Evolutionary conservation across 2,888 invertebrate species (phyloP).

Genomic region (Sarcophaga variegata): DNA sequence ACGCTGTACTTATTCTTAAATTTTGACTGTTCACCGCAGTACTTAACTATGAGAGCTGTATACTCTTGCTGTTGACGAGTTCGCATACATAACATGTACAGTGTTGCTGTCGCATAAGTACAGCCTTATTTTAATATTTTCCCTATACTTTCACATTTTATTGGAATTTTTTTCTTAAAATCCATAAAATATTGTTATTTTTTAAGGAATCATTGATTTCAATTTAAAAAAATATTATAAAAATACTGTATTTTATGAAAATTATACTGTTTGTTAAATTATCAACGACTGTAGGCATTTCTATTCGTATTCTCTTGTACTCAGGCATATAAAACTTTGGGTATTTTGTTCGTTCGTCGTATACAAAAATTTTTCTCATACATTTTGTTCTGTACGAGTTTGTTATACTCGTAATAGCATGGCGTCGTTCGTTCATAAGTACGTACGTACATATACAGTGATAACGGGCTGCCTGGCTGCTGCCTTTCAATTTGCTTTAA

Average conservation of each 20-base stretch:
- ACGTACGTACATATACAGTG: slow-evolving; percentile 38
- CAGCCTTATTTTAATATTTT: slow-evolving; percentile 9
- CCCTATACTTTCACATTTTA: background rate
- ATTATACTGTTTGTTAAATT: slow-evolving; percentile 21
- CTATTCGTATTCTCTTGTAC: slow-evolving; percentile 48
- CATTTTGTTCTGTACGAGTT: slow-evolving; percentile 59
- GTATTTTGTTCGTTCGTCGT: slow-evolving; percentile 48
- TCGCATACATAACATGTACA: slow-evolving; percentile 64
- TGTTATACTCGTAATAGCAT: slow-evolving; percentile 52
- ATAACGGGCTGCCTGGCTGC: slow-evolving; percentile 57
- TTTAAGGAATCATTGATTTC: slow-evolving; percentile 8
- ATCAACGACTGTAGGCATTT: slow-evolving; percentile 41
- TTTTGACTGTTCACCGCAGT: slow-evolving; percentile 62
- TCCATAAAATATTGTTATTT: background rate
- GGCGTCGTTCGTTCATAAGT: slow-evolving; percentile 48
- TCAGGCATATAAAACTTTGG: slow-evolving; percentile 30
- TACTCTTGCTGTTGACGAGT: slow-evolving; percentile 59
- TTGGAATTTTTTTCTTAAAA: background rate
- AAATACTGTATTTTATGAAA: background rate
- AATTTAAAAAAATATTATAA: background rate
- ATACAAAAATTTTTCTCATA: slow-evolving; percentile 53
- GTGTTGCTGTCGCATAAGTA: slow-evolving; percentile 37
- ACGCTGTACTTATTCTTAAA: slow-evolving; percentile 54
- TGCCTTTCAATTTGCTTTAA: slow-evolving; percentile 52
- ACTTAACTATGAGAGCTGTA: slow-evolving; percentile 57